Conservation (phyloP, 1,140 invertebrate genomes). For the Sweltsa coloradensis region DNA sequence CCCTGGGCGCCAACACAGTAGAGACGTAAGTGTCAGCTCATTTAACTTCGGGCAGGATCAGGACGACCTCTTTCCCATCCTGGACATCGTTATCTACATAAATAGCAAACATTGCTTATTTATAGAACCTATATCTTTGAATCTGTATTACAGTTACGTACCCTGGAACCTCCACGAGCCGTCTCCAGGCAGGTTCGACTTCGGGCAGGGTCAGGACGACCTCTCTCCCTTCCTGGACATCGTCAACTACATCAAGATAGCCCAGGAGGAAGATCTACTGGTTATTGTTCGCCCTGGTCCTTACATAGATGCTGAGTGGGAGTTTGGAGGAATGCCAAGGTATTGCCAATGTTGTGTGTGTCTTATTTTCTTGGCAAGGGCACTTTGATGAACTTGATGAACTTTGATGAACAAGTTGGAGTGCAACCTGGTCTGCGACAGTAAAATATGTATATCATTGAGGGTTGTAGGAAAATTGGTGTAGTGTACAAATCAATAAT, state of each 20-base stretch:
- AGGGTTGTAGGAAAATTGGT: no score
- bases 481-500: no score
- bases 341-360: slow-evolving; percentile 8
- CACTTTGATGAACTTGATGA: not conserved
- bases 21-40: slow-evolving; percentile 39
- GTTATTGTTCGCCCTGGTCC: slow-evolving; percentile 37
- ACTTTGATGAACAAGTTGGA: not conserved
- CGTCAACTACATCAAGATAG: slow-evolving; percentile 30
- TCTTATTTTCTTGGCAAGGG: not conserved
- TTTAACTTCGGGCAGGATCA: not conserved
- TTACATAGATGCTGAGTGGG: slow-evolving; percentile 48
- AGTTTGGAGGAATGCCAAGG: slow-evolving; percentile 34
- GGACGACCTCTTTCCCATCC: not conserved
- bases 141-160: slow-evolving; percentile 29
- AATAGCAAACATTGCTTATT: no score
- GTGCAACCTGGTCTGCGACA: no score
- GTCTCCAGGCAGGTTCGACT: slow-evolving; percentile 31
- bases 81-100: no score
- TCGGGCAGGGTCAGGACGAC: slow-evolving; percentile 22
- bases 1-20: slow-evolving; percentile 36
- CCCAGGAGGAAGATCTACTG: slow-evolving; percentile 31
- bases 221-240: slow-evolving; percentile 23
- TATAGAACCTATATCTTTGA: no score
- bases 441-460: no score
- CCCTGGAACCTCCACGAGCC: slow-evolving; percentile 42